These are phyloP conservation scores for Panagrolaimus sp. DNA, from an alignment of 1,140 invertebrate species.

Conservation along the genomic window DNA sequence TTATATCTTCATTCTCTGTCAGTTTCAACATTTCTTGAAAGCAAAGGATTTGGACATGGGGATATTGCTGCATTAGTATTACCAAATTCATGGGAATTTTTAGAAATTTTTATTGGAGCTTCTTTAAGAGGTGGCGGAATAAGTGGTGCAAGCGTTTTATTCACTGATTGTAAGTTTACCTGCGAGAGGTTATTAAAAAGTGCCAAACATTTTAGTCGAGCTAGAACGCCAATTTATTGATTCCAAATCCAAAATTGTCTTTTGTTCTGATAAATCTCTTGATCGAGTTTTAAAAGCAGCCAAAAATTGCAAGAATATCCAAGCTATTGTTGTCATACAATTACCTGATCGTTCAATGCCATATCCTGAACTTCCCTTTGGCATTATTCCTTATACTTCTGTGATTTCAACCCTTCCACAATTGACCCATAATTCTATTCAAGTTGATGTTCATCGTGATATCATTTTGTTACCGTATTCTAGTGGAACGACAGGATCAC, in stretches of 20 bases:
- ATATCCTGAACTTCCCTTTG: background rate
- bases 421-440: background rate
- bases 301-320: constrained; percentile 23
- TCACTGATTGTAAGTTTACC: constrained; percentile 38
- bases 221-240: constrained; percentile 43
- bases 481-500: constrained; percentile 22
- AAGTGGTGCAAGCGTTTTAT: constrained; percentile 41
- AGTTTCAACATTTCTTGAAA: constrained; percentile 37
- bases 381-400: background rate
- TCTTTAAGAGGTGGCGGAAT: constrained; percentile 38
- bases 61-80: constrained; percentile 37
- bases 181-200: background rate
- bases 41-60: constrained; percentile 24
- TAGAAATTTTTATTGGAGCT: constrained; percentile 38
- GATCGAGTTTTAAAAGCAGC: constrained; percentile 33
- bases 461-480: constrained; percentile 20
- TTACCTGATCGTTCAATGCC: background rate
- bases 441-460: constrained; percentile 17
- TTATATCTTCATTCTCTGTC: constrained; percentile 23
- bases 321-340: constrained; percentile 43
- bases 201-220: constrained; percentile 39
- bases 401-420: background rate
- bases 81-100: constrained; percentile 45
- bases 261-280: constrained; percentile 32
- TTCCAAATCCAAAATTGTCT: constrained; percentile 44